phyloP scores from a whole-genome alignment of 2,797 vertebrate genomes.

The Danio jaintianensis region DNA sequence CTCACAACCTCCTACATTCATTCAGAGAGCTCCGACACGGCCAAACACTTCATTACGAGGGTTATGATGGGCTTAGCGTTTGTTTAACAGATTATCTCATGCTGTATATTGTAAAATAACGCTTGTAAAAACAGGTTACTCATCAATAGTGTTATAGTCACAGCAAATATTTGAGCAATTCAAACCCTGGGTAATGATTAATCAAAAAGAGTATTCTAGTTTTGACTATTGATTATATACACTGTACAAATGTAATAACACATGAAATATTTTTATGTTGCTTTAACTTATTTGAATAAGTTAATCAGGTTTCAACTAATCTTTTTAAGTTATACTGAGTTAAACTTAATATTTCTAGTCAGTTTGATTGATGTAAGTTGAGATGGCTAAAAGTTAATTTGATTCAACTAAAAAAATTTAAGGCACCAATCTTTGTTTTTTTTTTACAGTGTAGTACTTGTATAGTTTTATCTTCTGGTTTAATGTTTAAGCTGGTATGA shows the following conservation, averaged over 20 bases:
- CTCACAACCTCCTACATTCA: slow-evolving; percentile 51
- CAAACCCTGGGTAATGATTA: not conserved
- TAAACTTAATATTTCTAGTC: too few species aligned
- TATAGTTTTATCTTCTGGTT: not conserved
- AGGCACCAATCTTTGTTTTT: too few species aligned
- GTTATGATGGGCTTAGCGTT: not conserved
- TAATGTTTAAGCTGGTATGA: slow-evolving; percentile 24
- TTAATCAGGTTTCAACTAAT: too few species aligned
- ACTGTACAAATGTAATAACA: too few species aligned
- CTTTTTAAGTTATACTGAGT: too few species aligned
- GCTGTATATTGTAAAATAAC: not conserved
- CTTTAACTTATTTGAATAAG: too few species aligned
- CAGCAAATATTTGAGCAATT: not conserved
- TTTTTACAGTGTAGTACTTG: not conserved
- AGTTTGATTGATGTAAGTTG: too few species aligned
- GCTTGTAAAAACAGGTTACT: not conserved
- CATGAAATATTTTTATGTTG: too few species aligned
- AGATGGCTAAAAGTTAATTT: too few species aligned
- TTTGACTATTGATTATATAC: slow-evolving; percentile 20
- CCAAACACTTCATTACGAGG: slow-evolving; percentile 5
- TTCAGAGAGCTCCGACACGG: slow-evolving; percentile 33
- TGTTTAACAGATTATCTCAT: not conserved
- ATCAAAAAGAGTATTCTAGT: not conserved
- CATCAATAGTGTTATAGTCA: not conserved
- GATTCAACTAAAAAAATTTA: too few species aligned